A percentile compares a stretch with the other conserved stretches of the same genome.
Evolutionary conservation across 2,888 invertebrate genomes (phyloP).

Genomic region (Ophion ventricosus): DNA sequence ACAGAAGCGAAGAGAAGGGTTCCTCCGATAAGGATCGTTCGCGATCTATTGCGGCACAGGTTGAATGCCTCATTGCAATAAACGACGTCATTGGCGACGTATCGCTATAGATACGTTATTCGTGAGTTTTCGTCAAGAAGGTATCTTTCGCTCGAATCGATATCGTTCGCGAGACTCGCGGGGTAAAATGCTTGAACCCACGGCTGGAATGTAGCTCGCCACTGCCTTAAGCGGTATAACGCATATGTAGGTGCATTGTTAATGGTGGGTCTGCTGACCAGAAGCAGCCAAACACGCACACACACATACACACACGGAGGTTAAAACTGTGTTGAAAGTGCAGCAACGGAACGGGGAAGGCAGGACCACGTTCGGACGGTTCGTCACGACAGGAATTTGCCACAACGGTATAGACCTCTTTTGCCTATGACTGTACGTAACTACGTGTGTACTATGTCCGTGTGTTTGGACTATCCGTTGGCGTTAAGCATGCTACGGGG

Average conservation of each 20-base stretch:
- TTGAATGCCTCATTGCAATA: neutral
- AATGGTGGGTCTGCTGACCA: conserved; percentile 69
- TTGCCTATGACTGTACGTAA: neutral
- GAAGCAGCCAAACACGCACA: conserved; percentile 51
- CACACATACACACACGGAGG: neutral
- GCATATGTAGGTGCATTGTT: conserved; percentile 74
- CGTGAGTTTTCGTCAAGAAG: conserved; percentile 40
- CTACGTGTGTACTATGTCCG: conserved; percentile 7
- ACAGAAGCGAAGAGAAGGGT: neutral
- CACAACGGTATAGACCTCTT: conserved; percentile 50
- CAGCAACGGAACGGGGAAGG: conserved; percentile 42
- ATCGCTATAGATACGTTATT: neutral
- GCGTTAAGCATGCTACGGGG: conserved; percentile 57
- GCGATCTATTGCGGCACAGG: conserved; percentile 36
- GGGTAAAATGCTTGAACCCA: conserved; percentile 71
- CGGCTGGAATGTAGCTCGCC: conserved; percentile 67
- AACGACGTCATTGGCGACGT: neutral
- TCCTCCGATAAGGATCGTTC: conserved; percentile 11
- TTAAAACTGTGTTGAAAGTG: conserved; percentile 15
- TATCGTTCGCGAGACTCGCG: conserved; percentile 45
- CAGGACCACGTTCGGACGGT: conserved; percentile 60
- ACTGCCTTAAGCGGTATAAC: conserved; percentile 67
- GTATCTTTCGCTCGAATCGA: conserved; percentile 35
- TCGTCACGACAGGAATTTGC: conserved; percentile 67
- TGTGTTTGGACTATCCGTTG: conserved; percentile 55